Conservation (phyloP, 92 coral and sea anemone genomes). For the Isaurus tuberculatus region DNA sequence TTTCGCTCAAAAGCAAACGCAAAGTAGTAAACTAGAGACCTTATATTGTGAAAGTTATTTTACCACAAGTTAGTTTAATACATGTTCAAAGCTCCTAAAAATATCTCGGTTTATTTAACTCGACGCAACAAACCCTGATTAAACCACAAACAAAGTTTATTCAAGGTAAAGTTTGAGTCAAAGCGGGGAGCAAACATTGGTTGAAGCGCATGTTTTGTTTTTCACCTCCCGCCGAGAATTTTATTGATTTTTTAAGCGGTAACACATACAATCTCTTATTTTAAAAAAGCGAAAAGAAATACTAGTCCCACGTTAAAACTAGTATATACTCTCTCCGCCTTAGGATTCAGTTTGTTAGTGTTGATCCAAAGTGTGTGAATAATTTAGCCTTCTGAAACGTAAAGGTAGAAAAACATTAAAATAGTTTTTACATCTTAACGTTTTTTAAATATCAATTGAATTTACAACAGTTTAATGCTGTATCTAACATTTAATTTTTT, state of each 20-base stretch:
- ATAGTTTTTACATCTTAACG: background rate
- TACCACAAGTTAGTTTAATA: background rate
- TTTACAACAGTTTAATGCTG: background rate
- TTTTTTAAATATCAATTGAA: background rate
- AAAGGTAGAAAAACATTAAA: background rate
- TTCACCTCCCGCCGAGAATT: constrained; percentile 19
- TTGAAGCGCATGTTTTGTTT: constrained; percentile 21
- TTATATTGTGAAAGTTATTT: background rate
- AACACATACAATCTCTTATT: constrained; percentile 15
- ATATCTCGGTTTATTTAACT: background rate
- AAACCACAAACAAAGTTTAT: constrained; percentile 32
- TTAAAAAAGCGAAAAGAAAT: background rate
- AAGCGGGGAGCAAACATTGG: constrained; percentile 20
- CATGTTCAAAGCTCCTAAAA: background rate
- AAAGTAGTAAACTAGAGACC: background rate
- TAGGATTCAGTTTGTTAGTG: background rate
- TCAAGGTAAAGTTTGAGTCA: constrained; percentile 8
- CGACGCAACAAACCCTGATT: background rate
- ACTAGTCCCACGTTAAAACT: background rate
- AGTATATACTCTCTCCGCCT: background rate
- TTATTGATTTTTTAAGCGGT: constrained; percentile 26
- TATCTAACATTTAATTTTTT: background rate
- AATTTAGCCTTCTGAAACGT: background rate
- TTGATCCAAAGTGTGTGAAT: background rate
- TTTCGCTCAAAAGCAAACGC: background rate